Conservation (phyloP, 2,113 vertebrate genomes). For the Charadrius vociferus region DNA sequence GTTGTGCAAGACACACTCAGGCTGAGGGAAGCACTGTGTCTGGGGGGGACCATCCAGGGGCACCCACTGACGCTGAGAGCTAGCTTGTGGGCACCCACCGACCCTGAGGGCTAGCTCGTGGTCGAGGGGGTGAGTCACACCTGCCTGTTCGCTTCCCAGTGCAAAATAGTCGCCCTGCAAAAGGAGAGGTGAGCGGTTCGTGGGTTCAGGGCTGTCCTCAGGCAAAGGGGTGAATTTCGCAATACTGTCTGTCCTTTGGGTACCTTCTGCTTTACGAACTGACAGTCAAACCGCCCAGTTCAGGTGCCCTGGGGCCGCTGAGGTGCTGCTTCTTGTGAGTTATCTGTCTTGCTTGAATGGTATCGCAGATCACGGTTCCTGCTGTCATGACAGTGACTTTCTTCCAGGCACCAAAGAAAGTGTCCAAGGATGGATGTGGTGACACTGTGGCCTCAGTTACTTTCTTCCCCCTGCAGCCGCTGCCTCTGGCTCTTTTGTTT, state of each 20-base stretch:
- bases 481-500: background rate
- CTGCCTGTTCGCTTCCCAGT: background rate
- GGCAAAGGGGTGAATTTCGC: background rate
- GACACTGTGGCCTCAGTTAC: background rate
- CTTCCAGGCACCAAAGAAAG: background rate
- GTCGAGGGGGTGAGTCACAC: background rate
- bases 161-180: background rate
- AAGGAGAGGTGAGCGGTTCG: background rate
- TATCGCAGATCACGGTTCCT: fast-evolving
- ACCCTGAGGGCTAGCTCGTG: fast-evolving
- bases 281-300: background rate
- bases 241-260: background rate
- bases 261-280: background rate
- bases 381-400: background rate
- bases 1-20: background rate
- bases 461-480: background rate
- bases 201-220: background rate
- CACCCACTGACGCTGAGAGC: fast-evolving
- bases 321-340: fast-evolving
- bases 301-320: background rate
- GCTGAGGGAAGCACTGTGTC: background rate
- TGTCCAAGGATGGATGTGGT: background rate
- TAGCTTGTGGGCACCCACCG: too few species aligned
- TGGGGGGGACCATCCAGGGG: background rate
- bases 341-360: background rate